A percentile compares a stretch with the other conserved stretches of the same genome.
phyloP scores from a whole-genome alignment of 2,888 invertebrate species.

The Tetropium fuscum region DNA sequence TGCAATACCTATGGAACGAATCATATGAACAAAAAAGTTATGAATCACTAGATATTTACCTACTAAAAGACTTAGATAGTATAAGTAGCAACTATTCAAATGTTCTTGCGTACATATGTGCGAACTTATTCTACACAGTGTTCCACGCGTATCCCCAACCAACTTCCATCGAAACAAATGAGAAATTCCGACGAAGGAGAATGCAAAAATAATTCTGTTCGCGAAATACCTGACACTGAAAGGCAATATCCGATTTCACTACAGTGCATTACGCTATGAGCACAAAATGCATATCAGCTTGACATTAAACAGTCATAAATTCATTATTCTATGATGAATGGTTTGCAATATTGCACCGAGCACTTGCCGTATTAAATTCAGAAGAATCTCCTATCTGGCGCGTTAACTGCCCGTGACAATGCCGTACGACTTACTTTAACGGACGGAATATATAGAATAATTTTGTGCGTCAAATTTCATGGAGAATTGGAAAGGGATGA shows the following conservation, averaged over 20 bases:
- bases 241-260: background rate
- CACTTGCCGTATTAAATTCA: conserved; percentile 1
- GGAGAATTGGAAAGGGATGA: no score
- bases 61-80: no score
- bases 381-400: background rate
- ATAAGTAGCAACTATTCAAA: no score
- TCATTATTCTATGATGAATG: conserved; percentile 7
- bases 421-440: background rate
- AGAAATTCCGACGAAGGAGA: background rate
- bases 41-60: no score
- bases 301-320: conserved; percentile 1
- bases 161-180: no score
- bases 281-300: background rate
- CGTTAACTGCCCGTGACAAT: conserved; percentile 1
- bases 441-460: no score
- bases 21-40: no score
- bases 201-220: background rate
- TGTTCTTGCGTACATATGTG: no score
- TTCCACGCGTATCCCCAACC: no score
- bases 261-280: background rate
- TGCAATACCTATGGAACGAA: no score
- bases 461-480: no score
- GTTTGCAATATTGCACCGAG: conserved; percentile 3
- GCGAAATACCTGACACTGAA: background rate
- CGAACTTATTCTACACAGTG: no score